Conservation (phyloP, 2,113 vertebrate species). For the Corydoras sp. region DNA sequence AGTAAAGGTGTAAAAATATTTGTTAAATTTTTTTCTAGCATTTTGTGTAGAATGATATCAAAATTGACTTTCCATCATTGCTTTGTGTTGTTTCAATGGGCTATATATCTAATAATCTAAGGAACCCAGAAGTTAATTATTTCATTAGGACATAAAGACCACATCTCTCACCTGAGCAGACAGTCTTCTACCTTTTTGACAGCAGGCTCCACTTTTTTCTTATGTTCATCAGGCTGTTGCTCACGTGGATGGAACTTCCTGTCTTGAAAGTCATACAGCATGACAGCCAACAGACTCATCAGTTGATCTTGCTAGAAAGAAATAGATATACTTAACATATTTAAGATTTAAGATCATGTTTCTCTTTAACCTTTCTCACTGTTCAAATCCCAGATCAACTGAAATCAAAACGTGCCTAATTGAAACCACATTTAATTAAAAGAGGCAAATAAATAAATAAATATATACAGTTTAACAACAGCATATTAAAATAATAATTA, state of each 20-base stretch:
- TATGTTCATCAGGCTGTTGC: slow-evolving; percentile 45
- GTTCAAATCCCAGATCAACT: too few relatives aligned
- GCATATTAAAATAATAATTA: background rate
- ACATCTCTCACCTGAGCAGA: slow-evolving; percentile 64
- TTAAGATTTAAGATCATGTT: too few relatives aligned
- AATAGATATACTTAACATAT: background rate
- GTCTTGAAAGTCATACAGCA: slow-evolving; percentile 85
- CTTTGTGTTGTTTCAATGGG: too few relatives aligned
- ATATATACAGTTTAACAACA: background rate
- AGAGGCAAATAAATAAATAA: too few relatives aligned
- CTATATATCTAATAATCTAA: too few relatives aligned
- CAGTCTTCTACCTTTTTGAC: slow-evolving; percentile 74
- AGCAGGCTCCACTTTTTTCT: slow-evolving; percentile 58
- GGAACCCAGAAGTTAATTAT: too few relatives aligned
- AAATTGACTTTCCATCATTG: too few relatives aligned
- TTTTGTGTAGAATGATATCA: too few relatives aligned
- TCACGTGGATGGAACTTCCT: slow-evolving; percentile 75
- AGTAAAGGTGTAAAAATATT: too few relatives aligned
- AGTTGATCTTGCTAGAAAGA: slow-evolving; percentile 66
- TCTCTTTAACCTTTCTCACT: too few relatives aligned
- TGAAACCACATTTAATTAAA: background rate
- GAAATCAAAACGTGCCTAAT: background rate
- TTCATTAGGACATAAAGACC: too few relatives aligned
- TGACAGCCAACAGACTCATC: slow-evolving; percentile 78
- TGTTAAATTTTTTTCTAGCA: too few relatives aligned